Evolutionary conservation across 2,797 vertebrate species (phyloP).

Genomic region (Caiman crocodilus): DNA sequence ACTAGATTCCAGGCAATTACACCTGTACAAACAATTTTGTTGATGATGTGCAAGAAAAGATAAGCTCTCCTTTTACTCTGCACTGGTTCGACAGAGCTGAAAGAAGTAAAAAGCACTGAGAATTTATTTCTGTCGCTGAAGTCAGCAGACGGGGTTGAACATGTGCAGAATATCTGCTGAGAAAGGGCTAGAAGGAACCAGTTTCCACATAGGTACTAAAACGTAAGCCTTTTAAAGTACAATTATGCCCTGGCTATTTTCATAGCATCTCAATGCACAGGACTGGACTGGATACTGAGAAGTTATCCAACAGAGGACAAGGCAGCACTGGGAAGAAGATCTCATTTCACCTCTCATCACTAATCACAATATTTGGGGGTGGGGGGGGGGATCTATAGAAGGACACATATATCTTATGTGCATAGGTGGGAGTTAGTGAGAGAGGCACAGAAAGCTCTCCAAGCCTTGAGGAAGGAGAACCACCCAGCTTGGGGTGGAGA

Average conservation of each 20-base stretch:
- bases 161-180: neutral
- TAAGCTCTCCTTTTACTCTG: neutral
- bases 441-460: conserved; percentile 4
- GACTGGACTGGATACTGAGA: neutral
- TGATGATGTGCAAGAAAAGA: neutral
- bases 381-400: neutral
- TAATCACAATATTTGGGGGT: neutral
- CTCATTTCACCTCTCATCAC: neutral
- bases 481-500: neutral
- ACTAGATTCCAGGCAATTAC: neutral
- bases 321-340: neutral
- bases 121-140: neutral
- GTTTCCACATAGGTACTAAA: neutral
- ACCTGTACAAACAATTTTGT: conserved; percentile 24
- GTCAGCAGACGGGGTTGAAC: neutral
- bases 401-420: neutral
- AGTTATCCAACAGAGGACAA: neutral
- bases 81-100: neutral
- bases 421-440: neutral
- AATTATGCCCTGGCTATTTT: too few relatives aligned
- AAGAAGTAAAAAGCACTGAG: neutral
- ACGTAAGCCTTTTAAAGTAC: too few relatives aligned
- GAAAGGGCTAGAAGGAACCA: rapidly evolving
- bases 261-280: too few relatives aligned
- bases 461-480: neutral